Conservation (phyloP, 2,113 vertebrate genomes). For the Morone saxatilis region DNA sequence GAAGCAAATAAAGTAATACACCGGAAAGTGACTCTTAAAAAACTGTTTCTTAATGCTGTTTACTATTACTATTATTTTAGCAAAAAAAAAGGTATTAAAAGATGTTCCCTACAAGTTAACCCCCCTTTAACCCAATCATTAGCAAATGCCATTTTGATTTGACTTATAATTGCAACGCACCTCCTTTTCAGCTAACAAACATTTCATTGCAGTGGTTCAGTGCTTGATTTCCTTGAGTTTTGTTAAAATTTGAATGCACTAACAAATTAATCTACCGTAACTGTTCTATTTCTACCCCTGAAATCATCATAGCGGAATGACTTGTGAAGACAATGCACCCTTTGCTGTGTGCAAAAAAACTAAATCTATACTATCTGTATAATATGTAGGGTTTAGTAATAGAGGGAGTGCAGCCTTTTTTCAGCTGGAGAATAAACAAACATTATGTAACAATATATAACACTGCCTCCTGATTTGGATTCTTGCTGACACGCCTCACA, state of each 20-base stretch:
- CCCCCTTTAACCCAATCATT: no score
- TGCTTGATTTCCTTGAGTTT: background rate
- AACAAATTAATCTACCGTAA: background rate
- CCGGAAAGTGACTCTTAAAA: no score
- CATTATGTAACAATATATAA: background rate
- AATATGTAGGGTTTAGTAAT: background rate
- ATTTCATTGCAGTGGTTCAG: background rate
- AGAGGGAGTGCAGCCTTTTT: no score
- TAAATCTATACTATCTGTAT: background rate
- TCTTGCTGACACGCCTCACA: constrained; percentile 39
- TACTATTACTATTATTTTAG: background rate
- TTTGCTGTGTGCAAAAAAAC: no score
- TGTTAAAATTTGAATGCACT: background rate
- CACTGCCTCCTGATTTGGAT: constrained; percentile 14
- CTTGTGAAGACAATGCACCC: background rate
- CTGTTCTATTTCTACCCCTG: background rate
- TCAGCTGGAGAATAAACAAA: background rate
- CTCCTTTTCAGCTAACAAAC: background rate
- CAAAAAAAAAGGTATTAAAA: background rate
- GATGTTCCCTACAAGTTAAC: no score
- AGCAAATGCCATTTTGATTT: background rate
- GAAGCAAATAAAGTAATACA: background rate
- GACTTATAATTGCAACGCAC: background rate
- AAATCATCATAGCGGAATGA: background rate
- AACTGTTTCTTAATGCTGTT: no score